A percentile compares a stretch with the other conserved stretches of the same genome.
Evolutionary conservation across 2,888 invertebrate species (phyloP).

Genomic region (Limnephilus auricula): DNA sequence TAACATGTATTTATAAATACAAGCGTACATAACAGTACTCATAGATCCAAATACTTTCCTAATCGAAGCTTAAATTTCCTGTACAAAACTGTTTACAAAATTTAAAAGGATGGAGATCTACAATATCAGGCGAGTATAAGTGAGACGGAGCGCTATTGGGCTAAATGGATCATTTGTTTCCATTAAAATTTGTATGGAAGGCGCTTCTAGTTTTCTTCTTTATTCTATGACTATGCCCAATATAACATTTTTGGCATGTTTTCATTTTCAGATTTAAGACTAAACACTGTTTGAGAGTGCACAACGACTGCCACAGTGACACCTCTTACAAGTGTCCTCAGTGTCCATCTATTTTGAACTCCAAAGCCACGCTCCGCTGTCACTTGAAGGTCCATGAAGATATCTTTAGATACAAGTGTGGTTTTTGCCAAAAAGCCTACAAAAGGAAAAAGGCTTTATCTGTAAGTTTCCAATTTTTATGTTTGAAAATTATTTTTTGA

Average conservation of each 20-base stretch:
- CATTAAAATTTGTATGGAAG: too few species aligned
- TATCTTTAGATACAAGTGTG: slow-evolving; percentile 54
- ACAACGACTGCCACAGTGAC: slow-evolving; percentile 56
- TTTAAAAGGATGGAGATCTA: too few species aligned
- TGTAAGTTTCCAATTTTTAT: slow-evolving; percentile 16
- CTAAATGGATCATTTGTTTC: too few species aligned
- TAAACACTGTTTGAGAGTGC: slow-evolving; percentile 49
- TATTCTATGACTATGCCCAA: background rate
- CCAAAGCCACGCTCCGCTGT: slow-evolving; percentile 54
- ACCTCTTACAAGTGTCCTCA: slow-evolving; percentile 58
- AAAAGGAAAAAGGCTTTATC: slow-evolving; percentile 62
- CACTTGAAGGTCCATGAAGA: slow-evolving; percentile 60
- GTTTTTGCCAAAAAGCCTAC: slow-evolving; percentile 62
- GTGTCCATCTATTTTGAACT: slow-evolving; percentile 60
- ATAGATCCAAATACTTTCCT: background rate
- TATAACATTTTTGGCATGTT: background rate
- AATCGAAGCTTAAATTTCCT: too few species aligned
- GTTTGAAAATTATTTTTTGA: background rate
- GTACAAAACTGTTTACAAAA: too few species aligned
- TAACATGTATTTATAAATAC: background rate
- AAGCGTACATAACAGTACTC: background rate
- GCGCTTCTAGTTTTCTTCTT: too few species aligned
- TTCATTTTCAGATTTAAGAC: slow-evolving; percentile 58
- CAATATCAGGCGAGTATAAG: too few species aligned
- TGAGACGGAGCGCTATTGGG: too few species aligned